Evolutionary conservation across 35 echinoderm and acorn worm genomes (phyloP).

Genomic region (Holothuria glaberrima): DNA sequence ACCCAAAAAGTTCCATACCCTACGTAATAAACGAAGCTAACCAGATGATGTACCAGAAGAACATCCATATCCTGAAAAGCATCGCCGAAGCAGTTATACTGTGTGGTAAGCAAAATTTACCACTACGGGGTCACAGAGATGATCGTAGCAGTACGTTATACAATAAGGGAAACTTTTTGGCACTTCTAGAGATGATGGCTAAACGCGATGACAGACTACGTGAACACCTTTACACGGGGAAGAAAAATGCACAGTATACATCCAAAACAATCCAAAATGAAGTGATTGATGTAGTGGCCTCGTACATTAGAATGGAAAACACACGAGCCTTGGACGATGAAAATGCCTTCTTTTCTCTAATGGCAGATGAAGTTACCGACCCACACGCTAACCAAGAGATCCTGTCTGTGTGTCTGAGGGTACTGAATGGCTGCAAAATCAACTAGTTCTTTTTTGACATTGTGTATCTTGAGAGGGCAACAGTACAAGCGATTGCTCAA

Average conservation of each 20-base stretch:
- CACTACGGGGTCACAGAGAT: constrained; percentile 59
- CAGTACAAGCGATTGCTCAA: constrained; percentile 26
- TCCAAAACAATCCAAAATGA: constrained; percentile 71
- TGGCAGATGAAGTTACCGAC: constrained; percentile 66
- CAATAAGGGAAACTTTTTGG: constrained; percentile 54
- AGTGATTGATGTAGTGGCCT: constrained; percentile 8
- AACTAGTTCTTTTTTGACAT: constrained; percentile 56
- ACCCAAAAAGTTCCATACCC: too few relatives aligned
- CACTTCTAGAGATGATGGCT: constrained; percentile 45
- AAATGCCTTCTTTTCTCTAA: constrained; percentile 29
- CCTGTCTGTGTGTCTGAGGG: constrained; percentile 52
- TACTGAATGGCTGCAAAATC: constrained; percentile 40
- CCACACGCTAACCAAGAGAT: constrained; percentile 54
- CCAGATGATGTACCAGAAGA: constrained; percentile 41
- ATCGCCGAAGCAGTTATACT: constrained; percentile 43
- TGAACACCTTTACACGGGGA: constrained; percentile 23
- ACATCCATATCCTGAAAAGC: constrained; percentile 23
- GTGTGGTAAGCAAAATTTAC: constrained; percentile 11
- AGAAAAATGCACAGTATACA: constrained; percentile 54
- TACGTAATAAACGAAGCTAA: too few relatives aligned
- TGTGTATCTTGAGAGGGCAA: constrained; percentile 29
- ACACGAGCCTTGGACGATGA: constrained; percentile 23
- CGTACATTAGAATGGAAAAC: constrained; percentile 12
- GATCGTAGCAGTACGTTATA: constrained; percentile 44
- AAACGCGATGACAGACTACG: constrained; percentile 29